Conservation (phyloP, 2,113 vertebrate genomes). For the Nibea coibor region DNA sequence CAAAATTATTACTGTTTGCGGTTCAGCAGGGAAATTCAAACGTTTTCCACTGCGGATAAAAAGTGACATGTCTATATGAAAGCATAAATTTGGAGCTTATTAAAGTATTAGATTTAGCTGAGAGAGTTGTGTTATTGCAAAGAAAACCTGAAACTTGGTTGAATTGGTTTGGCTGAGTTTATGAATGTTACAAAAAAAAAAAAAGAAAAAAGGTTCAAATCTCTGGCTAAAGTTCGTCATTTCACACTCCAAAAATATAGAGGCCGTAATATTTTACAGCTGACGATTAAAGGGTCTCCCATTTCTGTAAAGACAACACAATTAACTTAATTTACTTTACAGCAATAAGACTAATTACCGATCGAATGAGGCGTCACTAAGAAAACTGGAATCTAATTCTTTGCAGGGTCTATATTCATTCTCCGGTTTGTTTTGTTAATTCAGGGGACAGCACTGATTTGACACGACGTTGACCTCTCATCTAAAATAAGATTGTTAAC, state of each 20-base stretch:
- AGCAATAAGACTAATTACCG: background rate
- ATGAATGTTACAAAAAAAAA: background rate
- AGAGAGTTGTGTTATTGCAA: background rate
- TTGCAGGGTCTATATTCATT: background rate
- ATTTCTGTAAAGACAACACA: constrained; percentile 14
- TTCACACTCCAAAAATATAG: background rate
- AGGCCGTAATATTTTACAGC: background rate
- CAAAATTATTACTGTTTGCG: constrained; percentile 20
- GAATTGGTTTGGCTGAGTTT: constrained; percentile 8
- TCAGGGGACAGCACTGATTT: background rate
- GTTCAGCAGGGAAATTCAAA: constrained; percentile 13
- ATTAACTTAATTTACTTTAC: background rate
- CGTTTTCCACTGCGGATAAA: background rate
- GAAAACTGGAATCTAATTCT: background rate
- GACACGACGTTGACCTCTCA: background rate
- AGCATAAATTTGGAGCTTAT: constrained; percentile 17
- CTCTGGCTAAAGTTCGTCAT: background rate
- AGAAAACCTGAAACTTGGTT: background rate
- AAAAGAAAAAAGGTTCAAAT: background rate
- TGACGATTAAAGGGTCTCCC: background rate
- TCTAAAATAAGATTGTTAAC: constrained; percentile 15
- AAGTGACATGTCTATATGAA: constrained; percentile 10
- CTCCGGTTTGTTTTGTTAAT: too few relatives aligned
- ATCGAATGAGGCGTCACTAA: constrained; percentile 2
- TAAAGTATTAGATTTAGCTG: constrained; percentile 8